Evolutionary conservation across 2,113 vertebrate genomes (phyloP).

Genomic region (Phoenicopterus ruber): DNA sequence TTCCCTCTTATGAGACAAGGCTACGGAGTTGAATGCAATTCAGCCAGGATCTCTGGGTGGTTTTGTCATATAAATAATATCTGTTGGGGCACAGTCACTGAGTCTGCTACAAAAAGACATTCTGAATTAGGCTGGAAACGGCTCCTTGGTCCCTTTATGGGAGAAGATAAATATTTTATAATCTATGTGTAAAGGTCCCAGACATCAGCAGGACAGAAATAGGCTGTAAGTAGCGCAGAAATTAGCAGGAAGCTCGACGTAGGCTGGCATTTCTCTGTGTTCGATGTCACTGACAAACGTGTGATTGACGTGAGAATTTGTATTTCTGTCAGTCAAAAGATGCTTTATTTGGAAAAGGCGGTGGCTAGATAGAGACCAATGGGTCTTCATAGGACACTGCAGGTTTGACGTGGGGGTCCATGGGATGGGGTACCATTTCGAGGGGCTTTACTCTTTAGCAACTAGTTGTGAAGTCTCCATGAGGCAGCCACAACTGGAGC

Average conservation of each 20-base stretch:
- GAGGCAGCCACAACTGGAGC: background rate
- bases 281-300: background rate
- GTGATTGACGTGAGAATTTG: background rate
- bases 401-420: background rate
- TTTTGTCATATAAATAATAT: background rate
- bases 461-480: background rate
- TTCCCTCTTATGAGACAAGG: background rate
- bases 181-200: background rate
- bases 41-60: background rate
- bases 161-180: background rate
- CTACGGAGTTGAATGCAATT: background rate
- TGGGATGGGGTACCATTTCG: rapidly evolving
- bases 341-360: background rate
- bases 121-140: background rate
- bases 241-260: background rate
- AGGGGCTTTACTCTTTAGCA: background rate
- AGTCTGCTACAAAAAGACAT: background rate
- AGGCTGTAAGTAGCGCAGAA: background rate
- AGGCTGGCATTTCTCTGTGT: background rate
- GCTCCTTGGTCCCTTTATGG: background rate
- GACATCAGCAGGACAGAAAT: background rate
- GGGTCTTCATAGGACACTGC: background rate
- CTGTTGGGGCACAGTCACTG: background rate
- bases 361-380: background rate
- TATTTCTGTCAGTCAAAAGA: background rate